These are phyloP conservation scores for Salvelinus sp. DNA, from an alignment of 2,113 vertebrate species.

Conservation along the genomic window DNA sequence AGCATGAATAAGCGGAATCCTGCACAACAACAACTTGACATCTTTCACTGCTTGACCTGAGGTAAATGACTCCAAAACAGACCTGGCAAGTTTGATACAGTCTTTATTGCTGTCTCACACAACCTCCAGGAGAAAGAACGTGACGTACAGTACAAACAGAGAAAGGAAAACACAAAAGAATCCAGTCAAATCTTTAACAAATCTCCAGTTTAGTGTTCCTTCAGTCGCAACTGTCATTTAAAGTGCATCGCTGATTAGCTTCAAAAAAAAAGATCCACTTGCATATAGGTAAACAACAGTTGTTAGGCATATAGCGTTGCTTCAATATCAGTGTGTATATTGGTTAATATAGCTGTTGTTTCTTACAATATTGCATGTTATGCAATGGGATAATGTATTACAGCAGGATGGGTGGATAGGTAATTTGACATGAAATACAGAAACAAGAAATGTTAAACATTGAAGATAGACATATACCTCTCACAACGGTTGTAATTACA, in stretches of 20 bases:
- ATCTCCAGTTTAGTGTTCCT: not conserved
- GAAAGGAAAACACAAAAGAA: not conserved
- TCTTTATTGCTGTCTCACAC: not conserved
- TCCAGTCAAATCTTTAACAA: not conserved
- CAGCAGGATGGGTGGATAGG: not conserved
- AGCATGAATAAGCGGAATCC: too few relatives aligned
- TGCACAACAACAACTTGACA: too few relatives aligned
- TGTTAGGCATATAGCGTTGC: not conserved
- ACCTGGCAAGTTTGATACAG: not conserved
- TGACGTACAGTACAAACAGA: not conserved
- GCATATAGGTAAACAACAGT: not conserved
- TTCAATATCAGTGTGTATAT: not conserved
- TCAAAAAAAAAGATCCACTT: not conserved
- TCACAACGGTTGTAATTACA: not conserved
- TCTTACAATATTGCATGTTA: not conserved
- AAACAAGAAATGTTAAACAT: not conserved
- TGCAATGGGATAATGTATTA: not conserved
- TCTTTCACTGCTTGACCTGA: not conserved
- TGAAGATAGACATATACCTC: not conserved
- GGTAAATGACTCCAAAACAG: not conserved
- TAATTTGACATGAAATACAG: not conserved
- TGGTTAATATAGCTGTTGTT: not conserved
- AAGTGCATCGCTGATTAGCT: not conserved
- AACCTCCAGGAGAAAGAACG: not conserved
- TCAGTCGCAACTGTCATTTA: not conserved